phyloP scores from a whole-genome alignment of 2,888 invertebrate species.

The Mongoloraphidia duomilia region DNA sequence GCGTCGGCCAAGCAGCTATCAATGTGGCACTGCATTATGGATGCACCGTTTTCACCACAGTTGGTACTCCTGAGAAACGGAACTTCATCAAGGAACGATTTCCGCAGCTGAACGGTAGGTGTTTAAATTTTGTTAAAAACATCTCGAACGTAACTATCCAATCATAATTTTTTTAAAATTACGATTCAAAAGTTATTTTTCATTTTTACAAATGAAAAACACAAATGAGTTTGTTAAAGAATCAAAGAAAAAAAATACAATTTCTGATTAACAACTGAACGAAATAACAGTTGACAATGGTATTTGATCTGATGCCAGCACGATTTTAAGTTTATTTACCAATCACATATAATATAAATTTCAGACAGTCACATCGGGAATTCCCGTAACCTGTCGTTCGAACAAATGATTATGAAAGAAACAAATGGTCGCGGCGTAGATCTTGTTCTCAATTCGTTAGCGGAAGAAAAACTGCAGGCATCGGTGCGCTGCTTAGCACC shows the following conservation, averaged over 20 bases:
- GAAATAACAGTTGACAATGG: too few species aligned
- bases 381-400: constrained; percentile 76
- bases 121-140: too few species aligned
- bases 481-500: constrained; percentile 44
- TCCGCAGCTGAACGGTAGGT: constrained; percentile 26
- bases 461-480: constrained; percentile 78
- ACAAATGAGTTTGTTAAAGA: too few species aligned
- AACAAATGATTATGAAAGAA: constrained; percentile 61
- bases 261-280: too few species aligned
- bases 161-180: constrained; percentile 2
- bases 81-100: constrained; percentile 41
- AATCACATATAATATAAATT: neutral
- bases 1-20: constrained; percentile 69
- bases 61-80: constrained; percentile 48
- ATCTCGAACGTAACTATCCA: too few species aligned
- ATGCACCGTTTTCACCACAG: constrained; percentile 55
- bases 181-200: too few species aligned
- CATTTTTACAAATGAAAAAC: too few species aligned
- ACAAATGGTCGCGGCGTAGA: constrained; percentile 85
- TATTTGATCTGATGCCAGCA: too few species aligned
- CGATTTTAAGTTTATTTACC: too few species aligned
- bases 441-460: constrained; percentile 77
- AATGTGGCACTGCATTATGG: constrained; percentile 47
- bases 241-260: too few species aligned
- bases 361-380: constrained; percentile 62